A percentile compares a stretch with the other conserved stretches of the same genome.
Evolutionary conservation across 2,888 invertebrate species (phyloP).

Genomic region (Nomada fabriciana): DNA sequence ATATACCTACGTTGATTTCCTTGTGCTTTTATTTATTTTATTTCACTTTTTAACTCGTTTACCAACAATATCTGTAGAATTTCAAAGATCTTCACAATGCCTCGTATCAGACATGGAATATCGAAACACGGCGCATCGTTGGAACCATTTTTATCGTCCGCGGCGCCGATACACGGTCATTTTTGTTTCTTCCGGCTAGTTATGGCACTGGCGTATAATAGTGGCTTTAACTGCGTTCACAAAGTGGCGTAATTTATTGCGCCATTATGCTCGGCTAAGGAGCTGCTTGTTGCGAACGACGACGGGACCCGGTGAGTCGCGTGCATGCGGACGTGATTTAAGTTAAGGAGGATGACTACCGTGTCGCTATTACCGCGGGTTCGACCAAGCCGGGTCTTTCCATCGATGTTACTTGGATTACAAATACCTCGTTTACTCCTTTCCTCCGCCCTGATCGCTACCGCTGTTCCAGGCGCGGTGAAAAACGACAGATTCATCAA

Average conservation of each 20-base stretch:
- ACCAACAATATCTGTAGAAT: too few relatives aligned
- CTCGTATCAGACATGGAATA: not conserved
- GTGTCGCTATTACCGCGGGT: conserved; percentile 64
- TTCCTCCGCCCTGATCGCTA: conserved; percentile 28
- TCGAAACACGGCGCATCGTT: conserved; percentile 38
- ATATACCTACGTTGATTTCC: too few relatives aligned
- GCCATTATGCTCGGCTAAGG: conserved; percentile 73
- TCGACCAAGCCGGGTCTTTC: conserved; percentile 58
- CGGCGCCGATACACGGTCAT: conserved; percentile 60
- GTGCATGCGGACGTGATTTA: conserved; percentile 70
- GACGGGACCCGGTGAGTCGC: conserved; percentile 62
- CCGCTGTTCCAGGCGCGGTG: not conserved
- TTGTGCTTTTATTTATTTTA: too few relatives aligned
- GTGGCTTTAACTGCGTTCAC: conserved; percentile 72
- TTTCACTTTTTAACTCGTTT: too few relatives aligned
- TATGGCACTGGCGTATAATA: conserved; percentile 68
- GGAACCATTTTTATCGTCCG: conserved; percentile 48
- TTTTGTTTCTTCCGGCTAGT: conserved; percentile 70
- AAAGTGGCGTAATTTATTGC: conserved; percentile 75
- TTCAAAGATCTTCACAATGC: too few relatives aligned
- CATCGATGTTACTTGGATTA: conserved; percentile 57
- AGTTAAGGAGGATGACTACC: conserved; percentile 71
- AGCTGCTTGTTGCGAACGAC: conserved; percentile 70
- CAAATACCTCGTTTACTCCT: conserved; percentile 62
- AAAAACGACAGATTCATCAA: conserved; percentile 25